These are phyloP conservation scores for Notothenia rossii DNA, from an alignment of 2,113 vertebrate species.

Conservation along the genomic window DNA sequence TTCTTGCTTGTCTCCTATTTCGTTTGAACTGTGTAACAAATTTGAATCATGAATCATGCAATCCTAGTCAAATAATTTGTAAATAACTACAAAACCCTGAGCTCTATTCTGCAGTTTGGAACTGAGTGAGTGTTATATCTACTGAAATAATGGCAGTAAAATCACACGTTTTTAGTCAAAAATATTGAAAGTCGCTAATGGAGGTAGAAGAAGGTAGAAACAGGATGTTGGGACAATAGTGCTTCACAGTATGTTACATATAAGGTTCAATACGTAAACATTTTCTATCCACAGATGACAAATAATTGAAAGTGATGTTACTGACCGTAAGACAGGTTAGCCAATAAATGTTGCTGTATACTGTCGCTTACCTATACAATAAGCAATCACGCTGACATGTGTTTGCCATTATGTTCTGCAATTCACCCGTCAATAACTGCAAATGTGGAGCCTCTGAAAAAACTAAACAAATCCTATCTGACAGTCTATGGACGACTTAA, in stretches of 20 bases:
- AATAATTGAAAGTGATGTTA: background rate
- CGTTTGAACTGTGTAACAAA: background rate
- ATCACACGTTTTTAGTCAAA: background rate
- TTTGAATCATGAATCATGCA: background rate
- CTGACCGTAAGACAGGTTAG: background rate
- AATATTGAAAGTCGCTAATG: background rate
- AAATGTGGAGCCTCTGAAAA: background rate
- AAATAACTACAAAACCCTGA: background rate
- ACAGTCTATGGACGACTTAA: background rate
- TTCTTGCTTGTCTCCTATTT: background rate
- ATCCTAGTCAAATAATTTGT: background rate
- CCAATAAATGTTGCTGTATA: slow-evolving; percentile 1
- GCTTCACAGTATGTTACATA: background rate
- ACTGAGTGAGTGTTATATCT: background rate
- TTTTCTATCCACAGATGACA: background rate
- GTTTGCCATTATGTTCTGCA: slow-evolving; percentile 1
- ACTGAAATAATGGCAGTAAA: background rate
- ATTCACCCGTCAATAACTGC: background rate
- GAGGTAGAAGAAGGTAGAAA: background rate
- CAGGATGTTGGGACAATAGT: background rate
- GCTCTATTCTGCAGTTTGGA: too few relatives aligned
- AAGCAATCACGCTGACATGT: background rate
- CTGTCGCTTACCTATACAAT: background rate
- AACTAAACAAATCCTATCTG: background rate
- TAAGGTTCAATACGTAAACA: background rate